Evolutionary conservation across 2,797 vertebrate genomes (phyloP).

Genomic region (Brachyrhaphis roseni): DNA sequence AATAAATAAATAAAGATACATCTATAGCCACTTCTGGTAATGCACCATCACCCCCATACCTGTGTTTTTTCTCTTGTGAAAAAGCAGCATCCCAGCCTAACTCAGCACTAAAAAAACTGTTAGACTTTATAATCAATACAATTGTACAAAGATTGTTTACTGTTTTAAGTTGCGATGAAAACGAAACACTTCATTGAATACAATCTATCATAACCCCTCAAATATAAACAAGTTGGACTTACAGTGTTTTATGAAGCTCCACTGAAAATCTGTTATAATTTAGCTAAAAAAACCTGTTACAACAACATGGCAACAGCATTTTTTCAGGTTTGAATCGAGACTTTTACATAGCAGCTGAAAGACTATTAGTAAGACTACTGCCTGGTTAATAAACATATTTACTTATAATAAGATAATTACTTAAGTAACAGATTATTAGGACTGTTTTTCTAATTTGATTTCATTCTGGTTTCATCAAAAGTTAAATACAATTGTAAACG

Average conservation of each 20-base stretch:
- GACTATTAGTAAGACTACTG: background rate
- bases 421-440: background rate
- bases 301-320: background rate
- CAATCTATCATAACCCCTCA: background rate
- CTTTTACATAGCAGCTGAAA: background rate
- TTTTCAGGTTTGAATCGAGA: background rate
- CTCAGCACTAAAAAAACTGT: constrained; percentile 15
- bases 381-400: background rate
- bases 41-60: constrained; percentile 50
- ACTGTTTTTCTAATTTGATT: background rate
- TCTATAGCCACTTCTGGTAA: constrained; percentile 53
- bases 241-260: background rate
- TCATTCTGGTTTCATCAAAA: background rate
- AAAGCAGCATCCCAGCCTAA: constrained; percentile 31
- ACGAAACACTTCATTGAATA: background rate
- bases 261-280: background rate
- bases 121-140: background rate
- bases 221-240: background rate
- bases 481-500: background rate
- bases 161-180: background rate
- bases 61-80: constrained; percentile 7
- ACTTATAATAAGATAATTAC: background rate
- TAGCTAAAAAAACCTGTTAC: background rate
- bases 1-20: constrained; percentile 40
- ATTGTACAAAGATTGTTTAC: background rate